These are phyloP conservation scores for Megalops cyprinoides DNA, from an alignment of 2,797 vertebrate genomes.

Conservation along the genomic window DNA sequence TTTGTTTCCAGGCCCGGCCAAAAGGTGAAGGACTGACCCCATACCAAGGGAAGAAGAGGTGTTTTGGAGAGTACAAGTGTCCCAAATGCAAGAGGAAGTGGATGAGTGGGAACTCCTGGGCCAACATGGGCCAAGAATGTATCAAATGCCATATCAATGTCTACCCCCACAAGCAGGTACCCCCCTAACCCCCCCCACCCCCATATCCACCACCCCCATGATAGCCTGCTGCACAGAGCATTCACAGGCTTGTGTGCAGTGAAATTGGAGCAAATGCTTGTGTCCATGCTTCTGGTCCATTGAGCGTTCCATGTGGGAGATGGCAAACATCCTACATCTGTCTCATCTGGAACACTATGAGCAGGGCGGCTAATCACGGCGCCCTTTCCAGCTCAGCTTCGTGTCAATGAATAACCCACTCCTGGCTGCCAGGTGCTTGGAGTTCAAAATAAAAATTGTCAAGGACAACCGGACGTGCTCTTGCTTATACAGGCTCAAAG, in stretches of 20 bases:
- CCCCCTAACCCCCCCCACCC: background rate
- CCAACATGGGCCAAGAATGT: slow-evolving; percentile 99
- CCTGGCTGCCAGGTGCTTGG: background rate
- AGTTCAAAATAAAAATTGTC: background rate
- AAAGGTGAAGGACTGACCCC: slow-evolving; percentile 96
- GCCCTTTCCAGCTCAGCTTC: background rate
- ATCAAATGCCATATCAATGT: slow-evolving; percentile 99
- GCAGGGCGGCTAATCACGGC: background rate
- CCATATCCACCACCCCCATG: no score
- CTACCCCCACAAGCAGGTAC: slow-evolving; percentile 99
- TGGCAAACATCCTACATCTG: background rate
- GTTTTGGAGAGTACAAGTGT: slow-evolving; percentile 98
- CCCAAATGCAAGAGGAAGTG: slow-evolving; percentile 99
- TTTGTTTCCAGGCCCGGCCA: slow-evolving; percentile 83
- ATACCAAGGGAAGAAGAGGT: slow-evolving; percentile 97
- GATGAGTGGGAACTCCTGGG: slow-evolving; percentile 99
- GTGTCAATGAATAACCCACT: slow-evolving; percentile 6
- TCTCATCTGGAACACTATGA: background rate
- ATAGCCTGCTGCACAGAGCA: no score
- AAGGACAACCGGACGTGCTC: background rate
- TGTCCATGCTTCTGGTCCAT: background rate
- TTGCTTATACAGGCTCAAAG: background rate
- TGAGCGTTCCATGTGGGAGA: background rate
- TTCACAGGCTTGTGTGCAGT: no score
- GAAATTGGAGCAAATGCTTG: background rate